These are phyloP conservation scores for Sturnira hondurensis DNA, from an alignment of 2,113 vertebrate species.

Conservation along the genomic window DNA sequence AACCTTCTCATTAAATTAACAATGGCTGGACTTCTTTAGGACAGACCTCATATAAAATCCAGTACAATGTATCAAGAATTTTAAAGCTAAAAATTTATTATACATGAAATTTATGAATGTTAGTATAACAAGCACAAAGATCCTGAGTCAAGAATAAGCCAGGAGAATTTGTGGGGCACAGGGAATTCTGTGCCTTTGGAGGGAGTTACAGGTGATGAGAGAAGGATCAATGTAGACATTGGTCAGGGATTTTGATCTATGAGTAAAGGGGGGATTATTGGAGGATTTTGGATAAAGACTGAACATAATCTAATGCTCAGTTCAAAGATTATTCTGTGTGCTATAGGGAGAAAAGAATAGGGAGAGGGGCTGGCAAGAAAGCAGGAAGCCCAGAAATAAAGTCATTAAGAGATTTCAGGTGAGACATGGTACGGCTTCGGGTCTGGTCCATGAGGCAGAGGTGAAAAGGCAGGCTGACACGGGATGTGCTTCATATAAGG, in stretches of 20 bases:
- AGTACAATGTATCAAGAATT: neutral
- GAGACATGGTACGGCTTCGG: fast-evolving
- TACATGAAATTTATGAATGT: neutral
- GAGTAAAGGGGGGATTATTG: fast-evolving
- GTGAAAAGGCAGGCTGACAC: too few species aligned
- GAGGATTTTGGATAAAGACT: neutral
- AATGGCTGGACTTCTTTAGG: too few species aligned
- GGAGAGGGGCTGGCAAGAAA: neutral
- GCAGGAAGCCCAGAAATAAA: neutral
- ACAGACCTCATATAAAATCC: neutral
- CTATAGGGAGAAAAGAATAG: neutral
- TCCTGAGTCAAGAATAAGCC: neutral
- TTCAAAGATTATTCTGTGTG: neutral
- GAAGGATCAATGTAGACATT: neutral
- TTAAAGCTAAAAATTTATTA: neutral
- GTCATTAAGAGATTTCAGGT: too few species aligned
- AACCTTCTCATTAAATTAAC: too few species aligned
- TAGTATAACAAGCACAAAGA: too few species aligned
- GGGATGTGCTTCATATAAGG: neutral
- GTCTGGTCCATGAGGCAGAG: neutral
- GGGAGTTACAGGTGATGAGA: neutral
- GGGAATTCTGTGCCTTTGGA: neutral
- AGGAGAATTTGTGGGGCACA: neutral
- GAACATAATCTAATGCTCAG: neutral
- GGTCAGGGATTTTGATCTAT: neutral